Evolutionary conservation across 2,888 invertebrate genomes (phyloP), one percentile per base, ranked within the genome.

Genomic region (Eupithecia inturbata): DNA sequence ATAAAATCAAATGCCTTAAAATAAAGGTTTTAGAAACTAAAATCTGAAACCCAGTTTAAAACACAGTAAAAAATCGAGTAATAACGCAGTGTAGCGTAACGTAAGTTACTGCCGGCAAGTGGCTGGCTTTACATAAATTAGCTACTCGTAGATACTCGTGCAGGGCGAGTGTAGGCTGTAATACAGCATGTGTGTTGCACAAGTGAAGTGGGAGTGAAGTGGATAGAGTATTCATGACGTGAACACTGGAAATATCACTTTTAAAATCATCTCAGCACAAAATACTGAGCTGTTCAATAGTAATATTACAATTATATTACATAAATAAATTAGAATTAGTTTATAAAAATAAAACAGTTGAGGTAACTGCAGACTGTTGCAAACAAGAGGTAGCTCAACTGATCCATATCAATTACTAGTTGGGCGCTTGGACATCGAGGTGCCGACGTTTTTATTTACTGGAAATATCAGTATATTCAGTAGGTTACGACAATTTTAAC

Each of bases 111-210:
- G 9, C 63, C 39, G 33, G 75, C 75, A 71, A 76, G 76, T 73
- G 71, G 68, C 39, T 1, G 76, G 73, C 62, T 76, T 76, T 76
- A 66, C 76, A 71, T 76, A 73, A 73, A 76, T 76, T 76, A 76
- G 7, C 53, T 53, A 53, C 72, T 75, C 67, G 67, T 70, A 67
- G 14, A 68, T 71, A 57, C 68, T 71, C 49, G 45, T 57, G 41
- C 53, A 22, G 5, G 53, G 19, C 19, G 16, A 31, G 62, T 31
- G 31, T 19, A 19, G 62, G 19, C 9, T 31, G 62, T 19, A 31
- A 19, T 31, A 62, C 62, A 19, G 22, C 19, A 22, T 7, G 14
- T 22, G 66, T 64, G n/a, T 39, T 22, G 64, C n/a, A n/a, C 10
- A 10, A 53, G 10, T 57, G 26, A 26, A 57, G 57, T 57, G 22